A percentile compares a stretch with the other conserved stretches of the same genome.
These are phyloP conservation scores for Lepidothrix coronata DNA, from an alignment of 2,113 vertebrate species.

Conservation along the genomic window DNA sequence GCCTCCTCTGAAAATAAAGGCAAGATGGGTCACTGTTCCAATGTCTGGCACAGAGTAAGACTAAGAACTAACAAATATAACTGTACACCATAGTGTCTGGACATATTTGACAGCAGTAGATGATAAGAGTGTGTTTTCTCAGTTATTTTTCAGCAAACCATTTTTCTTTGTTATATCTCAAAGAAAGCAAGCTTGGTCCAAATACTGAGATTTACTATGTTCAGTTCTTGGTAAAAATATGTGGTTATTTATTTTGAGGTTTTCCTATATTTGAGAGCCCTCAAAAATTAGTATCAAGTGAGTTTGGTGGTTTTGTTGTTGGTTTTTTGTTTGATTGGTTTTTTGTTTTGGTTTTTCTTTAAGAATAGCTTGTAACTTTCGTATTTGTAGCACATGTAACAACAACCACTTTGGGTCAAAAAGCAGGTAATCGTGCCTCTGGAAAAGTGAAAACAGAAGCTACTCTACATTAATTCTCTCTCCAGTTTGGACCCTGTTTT, in stretches of 20 bases:
- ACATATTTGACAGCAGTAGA: neutral
- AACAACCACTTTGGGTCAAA: neutral
- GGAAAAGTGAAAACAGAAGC: neutral
- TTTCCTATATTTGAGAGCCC: neutral
- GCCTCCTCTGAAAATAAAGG: neutral
- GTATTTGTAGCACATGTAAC: neutral
- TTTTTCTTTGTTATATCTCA: slow-evolving; percentile 2
- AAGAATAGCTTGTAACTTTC: neutral
- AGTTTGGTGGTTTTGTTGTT: neutral
- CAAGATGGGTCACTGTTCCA: neutral
- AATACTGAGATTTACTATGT: neutral
- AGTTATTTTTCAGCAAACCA: slow-evolving; percentile 19
- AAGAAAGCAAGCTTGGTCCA: neutral
- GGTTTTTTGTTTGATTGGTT: too few relatives aligned
- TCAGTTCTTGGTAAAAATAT: neutral
- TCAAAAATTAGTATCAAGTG: neutral
- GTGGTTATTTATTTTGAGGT: neutral
- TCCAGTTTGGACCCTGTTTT: neutral
- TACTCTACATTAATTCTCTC: neutral
- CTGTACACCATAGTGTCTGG: neutral
- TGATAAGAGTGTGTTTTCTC: slow-evolving; percentile 11
- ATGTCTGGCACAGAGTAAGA: neutral
- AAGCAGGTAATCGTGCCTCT: neutral
- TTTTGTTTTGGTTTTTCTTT: neutral
- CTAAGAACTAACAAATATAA: neutral